A percentile compares a stretch with the other conserved stretches of the same genome.
Evolutionary conservation across 2,113 vertebrate genomes (phyloP).

Genomic region (Polypterus senegalus): DNA sequence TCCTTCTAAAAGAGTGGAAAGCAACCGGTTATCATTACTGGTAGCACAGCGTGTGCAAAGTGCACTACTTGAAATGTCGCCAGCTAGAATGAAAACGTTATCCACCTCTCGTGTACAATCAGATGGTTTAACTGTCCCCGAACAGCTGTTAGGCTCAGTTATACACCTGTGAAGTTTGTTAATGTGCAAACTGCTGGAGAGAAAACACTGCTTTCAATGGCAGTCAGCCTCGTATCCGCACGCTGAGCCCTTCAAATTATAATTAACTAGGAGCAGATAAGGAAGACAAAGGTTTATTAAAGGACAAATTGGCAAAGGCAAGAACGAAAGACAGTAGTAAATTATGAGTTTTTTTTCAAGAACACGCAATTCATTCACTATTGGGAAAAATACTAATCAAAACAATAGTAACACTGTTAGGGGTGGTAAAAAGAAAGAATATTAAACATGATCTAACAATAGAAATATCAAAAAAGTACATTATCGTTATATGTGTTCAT

Average conservation of each 20-base stretch:
- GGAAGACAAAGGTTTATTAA: slow-evolving; percentile 33
- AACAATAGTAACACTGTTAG: too few species aligned
- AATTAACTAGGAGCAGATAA: slow-evolving; percentile 32
- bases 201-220: slow-evolving; percentile 28
- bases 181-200: slow-evolving; percentile 37
- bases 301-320: slow-evolving; percentile 31
- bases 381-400: too few species aligned
- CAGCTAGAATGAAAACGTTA: slow-evolving; percentile 23
- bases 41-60: background rate
- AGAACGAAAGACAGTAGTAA: slow-evolving; percentile 21
- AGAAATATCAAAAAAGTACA: background rate
- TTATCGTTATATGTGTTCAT: background rate
- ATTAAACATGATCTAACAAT: background rate
- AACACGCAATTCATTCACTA: background rate
- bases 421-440: too few species aligned
- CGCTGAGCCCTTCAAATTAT: slow-evolving; percentile 25
- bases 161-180: slow-evolving; percentile 40
- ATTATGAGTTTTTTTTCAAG: slow-evolving; percentile 16
- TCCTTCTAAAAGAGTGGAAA: background rate
- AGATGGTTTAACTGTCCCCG: slow-evolving; percentile 33
- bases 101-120: slow-evolving; percentile 32
- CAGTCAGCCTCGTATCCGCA: slow-evolving; percentile 33
- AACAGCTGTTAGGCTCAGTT: slow-evolving; percentile 34
- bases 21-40: slow-evolving; percentile 24
- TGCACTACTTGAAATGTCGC: slow-evolving; percentile 32